phyloP scores from a whole-genome alignment of 2,888 invertebrate species.

The Deilephila elpenor region DNA sequence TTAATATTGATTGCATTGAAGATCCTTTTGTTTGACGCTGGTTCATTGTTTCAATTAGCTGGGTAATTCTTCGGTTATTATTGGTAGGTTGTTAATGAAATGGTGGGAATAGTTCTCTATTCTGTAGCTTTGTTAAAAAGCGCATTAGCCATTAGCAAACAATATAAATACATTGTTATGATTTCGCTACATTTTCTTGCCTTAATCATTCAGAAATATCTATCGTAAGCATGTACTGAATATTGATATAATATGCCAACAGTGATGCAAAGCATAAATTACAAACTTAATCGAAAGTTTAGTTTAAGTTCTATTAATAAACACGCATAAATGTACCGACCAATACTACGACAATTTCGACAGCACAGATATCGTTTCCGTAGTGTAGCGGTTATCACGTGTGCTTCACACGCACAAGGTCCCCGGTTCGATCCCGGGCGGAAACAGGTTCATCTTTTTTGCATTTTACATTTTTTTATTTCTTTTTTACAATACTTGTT shows the following conservation, averaged over 20 bases:
- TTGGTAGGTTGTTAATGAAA: slow-evolving; percentile 19
- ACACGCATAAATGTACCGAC: background rate
- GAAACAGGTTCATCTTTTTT: slow-evolving; percentile 73
- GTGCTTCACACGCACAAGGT: slow-evolving; percentile 92
- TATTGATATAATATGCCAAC: too few relatives aligned
- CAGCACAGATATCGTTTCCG: slow-evolving; percentile 78
- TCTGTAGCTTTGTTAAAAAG: background rate
- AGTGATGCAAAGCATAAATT: too few relatives aligned
- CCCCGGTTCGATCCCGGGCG: slow-evolving; percentile 90
- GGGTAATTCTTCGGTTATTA: slow-evolving; percentile 36
- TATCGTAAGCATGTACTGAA: too few relatives aligned
- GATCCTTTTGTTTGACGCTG: slow-evolving; percentile 56
- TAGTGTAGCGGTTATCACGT: slow-evolving; percentile 92
- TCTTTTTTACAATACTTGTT: background rate
- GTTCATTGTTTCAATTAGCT: slow-evolving; percentile 57
- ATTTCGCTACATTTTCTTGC: background rate
- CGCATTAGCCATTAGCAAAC: too few relatives aligned
- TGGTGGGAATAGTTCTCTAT: background rate
- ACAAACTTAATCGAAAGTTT: too few relatives aligned
- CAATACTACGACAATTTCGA: slow-evolving; percentile 8
- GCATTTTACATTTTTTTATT: slow-evolving; percentile 21
- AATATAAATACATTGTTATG: too few relatives aligned
- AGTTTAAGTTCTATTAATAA: too few relatives aligned
- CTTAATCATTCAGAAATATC: background rate
- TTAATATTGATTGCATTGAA: slow-evolving; percentile 43